A percentile compares a stretch with the other conserved stretches of the same genome.
Evolutionary conservation across 2,888 invertebrate species (phyloP).

Genomic region (Drosophila sordidapex): DNA sequence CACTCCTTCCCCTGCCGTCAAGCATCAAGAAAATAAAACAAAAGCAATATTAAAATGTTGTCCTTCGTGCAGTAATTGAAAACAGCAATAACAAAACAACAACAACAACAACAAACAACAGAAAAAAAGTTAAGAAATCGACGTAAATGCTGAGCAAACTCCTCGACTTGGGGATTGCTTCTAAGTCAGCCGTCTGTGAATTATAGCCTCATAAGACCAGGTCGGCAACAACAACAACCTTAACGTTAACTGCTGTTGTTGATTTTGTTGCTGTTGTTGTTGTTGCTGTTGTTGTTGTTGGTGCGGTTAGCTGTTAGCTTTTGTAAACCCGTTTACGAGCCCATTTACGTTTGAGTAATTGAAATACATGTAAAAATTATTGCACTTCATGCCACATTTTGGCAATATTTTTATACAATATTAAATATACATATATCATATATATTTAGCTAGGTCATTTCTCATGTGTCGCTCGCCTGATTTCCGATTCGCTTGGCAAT

Average conservation of each 20-base stretch:
- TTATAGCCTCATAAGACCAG: slow-evolving; percentile 59
- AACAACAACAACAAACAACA: neutral
- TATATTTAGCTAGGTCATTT: slow-evolving; percentile 55
- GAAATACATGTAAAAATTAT: slow-evolving; percentile 72
- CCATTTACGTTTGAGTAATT: slow-evolving; percentile 63
- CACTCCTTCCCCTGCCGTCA: neutral
- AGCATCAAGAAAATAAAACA: slow-evolving; percentile 17
- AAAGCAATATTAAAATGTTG: slow-evolving; percentile 50
- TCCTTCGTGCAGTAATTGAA: slow-evolving; percentile 73
- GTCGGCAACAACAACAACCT: slow-evolving; percentile 9
- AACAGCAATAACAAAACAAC: slow-evolving; percentile 18
- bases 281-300: slow-evolving; percentile 12
- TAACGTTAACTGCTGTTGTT: slow-evolving; percentile 10
- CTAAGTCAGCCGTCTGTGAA: slow-evolving; percentile 77
- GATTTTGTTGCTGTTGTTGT: slow-evolving; percentile 2
- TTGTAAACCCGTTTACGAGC: slow-evolving; percentile 62
- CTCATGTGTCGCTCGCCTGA: slow-evolving; percentile 55
- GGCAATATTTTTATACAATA: slow-evolving; percentile 61
- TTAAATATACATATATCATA: slow-evolving; percentile 36
- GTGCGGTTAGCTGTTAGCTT: slow-evolving; percentile 25
- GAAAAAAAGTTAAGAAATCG: slow-evolving; percentile 51
- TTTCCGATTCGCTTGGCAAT: slow-evolving; percentile 74
- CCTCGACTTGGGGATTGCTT: slow-evolving; percentile 50
- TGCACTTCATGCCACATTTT: slow-evolving; percentile 68
- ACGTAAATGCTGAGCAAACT: slow-evolving; percentile 41